These are phyloP conservation scores for Uropsilus gracilis DNA, from an alignment of 2,113 vertebrate genomes.

Conservation along the genomic window DNA sequence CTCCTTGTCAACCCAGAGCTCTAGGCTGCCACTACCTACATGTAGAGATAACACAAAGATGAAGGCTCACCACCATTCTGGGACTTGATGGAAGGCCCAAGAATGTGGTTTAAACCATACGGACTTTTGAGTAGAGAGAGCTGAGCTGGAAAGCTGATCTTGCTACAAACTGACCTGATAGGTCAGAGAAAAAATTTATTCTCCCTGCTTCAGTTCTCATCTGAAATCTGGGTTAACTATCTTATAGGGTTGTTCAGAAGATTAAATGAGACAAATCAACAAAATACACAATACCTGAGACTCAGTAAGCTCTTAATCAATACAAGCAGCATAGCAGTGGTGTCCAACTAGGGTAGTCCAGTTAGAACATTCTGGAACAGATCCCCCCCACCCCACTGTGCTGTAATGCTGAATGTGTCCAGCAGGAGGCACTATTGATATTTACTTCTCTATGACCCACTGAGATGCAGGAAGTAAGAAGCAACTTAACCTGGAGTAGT, in stretches of 20 bases:
- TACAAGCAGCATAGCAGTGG: neutral
- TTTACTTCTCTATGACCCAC: neutral
- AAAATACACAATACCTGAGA: neutral
- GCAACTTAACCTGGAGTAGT: neutral
- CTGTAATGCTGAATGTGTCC: neutral
- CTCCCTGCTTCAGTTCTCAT: neutral
- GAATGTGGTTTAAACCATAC: neutral
- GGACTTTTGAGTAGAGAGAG: neutral
- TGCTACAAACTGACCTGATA: neutral
- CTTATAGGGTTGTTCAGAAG: neutral
- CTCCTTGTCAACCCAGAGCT: neutral
- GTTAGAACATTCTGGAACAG: neutral
- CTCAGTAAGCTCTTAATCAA: neutral
- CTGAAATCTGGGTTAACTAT: neutral
- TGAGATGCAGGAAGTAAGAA: neutral
- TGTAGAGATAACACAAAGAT: neutral
- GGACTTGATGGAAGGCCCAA: neutral
- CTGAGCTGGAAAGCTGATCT: neutral
- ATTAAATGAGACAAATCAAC: neutral
- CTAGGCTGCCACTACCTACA: neutral
- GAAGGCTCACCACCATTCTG: neutral
- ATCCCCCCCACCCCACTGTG: neutral
- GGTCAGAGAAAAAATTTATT: neutral
- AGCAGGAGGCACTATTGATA: constrained; percentile 54
- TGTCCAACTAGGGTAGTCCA: neutral